Conservation (phyloP, 2,888 invertebrate species). For the Antitype chi region DNA sequence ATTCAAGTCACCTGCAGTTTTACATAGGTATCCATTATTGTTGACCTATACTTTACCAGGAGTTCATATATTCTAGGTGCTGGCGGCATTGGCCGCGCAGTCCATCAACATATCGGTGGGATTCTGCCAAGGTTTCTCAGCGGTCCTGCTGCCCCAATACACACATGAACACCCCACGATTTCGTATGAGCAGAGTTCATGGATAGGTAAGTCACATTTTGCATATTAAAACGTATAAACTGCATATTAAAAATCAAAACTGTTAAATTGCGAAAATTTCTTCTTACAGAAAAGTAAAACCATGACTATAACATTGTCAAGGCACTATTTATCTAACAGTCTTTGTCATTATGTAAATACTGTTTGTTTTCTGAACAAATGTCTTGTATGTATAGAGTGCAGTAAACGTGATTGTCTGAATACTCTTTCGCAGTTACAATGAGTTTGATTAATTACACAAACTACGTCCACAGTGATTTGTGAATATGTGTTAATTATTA, state of each 20-base stretch:
- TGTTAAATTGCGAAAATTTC: too few relatives aligned
- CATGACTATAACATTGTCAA: constrained; percentile 1
- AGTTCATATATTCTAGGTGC: constrained; percentile 87
- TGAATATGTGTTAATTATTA: constrained; percentile 17
- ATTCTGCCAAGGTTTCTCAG: constrained; percentile 94
- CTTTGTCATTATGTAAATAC: constrained; percentile 29
- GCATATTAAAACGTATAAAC: background rate
- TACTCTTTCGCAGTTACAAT: background rate
- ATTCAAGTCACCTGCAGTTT: background rate
- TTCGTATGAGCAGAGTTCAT: constrained; percentile 92
- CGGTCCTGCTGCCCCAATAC: constrained; percentile 93
- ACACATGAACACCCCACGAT: constrained; percentile 88
- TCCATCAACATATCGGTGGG: constrained; percentile 94
- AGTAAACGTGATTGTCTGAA: constrained; percentile 20
- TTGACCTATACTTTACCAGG: constrained; percentile 63
- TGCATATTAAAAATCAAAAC: background rate
- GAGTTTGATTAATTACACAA: constrained; percentile 22
- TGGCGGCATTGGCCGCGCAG: constrained; percentile 93
- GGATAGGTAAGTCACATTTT: constrained; percentile 91
- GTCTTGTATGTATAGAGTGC: constrained; percentile 16
- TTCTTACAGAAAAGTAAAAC: background rate
- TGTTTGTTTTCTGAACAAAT: constrained; percentile 29
- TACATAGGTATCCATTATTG: background rate
- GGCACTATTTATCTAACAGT: constrained; percentile 21
- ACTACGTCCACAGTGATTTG: constrained; percentile 11